phyloP scores from a whole-genome alignment of 1,140 invertebrate genomes.

The Armadillidium nasatum region DNA sequence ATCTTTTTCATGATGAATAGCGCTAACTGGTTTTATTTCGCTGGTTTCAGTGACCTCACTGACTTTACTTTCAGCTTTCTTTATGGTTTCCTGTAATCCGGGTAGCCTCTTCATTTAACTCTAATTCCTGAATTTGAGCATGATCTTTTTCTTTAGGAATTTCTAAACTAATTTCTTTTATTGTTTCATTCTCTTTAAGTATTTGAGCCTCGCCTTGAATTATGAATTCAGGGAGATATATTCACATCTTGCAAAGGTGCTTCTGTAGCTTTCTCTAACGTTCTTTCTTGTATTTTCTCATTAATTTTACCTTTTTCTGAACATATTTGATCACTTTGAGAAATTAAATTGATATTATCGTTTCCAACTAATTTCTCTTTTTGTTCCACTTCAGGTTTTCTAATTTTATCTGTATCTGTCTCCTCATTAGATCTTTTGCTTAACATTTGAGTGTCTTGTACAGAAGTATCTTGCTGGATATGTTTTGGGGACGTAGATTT shows the following conservation, averaged over 20 bases:
- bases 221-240: no score
- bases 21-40: no score
- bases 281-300: background rate
- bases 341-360: no score
- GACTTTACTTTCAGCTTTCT: conserved; percentile 1
- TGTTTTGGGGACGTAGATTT: no score
- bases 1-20: no score
- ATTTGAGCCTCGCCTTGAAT: background rate
- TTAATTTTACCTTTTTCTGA: no score
- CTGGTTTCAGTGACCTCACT: conserved; percentile 3
- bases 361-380: background rate
- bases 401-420: background rate
- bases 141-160: background rate
- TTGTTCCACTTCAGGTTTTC: background rate
- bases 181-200: background rate
- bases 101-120: background rate
- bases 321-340: no score
- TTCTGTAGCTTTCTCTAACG: no score
- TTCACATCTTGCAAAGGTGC: no score
- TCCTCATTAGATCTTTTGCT: background rate
- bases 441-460: no score
- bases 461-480: no score
- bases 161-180: background rate
- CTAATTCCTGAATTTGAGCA: background rate
- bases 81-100: background rate